Evolutionary conservation across 2,113 vertebrate genomes (phyloP).

Genomic region (Pedionomus torquatus): DNA sequence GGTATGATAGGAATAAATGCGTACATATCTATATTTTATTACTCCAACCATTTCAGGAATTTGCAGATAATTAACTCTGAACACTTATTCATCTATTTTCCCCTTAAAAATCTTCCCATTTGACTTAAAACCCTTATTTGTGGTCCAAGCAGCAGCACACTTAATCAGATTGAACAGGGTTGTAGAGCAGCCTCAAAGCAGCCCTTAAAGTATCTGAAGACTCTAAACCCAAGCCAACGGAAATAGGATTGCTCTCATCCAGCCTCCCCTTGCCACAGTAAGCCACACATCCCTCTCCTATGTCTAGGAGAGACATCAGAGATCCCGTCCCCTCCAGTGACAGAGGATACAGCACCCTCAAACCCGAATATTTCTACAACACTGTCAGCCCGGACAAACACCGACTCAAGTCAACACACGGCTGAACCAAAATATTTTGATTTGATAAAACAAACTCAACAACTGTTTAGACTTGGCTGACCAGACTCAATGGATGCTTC

Average conservation of each 20-base stretch:
- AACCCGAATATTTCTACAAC: not conserved
- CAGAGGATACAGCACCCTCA: not conserved
- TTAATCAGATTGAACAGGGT: not conserved
- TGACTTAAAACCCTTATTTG: not conserved
- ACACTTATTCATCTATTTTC: not conserved
- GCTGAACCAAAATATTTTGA: constrained; percentile 41
- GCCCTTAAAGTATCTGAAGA: not conserved
- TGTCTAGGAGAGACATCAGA: not conserved
- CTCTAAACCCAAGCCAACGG: not conserved
- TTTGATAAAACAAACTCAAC: constrained; percentile 51
- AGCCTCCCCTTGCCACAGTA: not conserved
- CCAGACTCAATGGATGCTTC: not conserved
- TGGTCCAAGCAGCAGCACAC: not conserved
- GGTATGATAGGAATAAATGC: not conserved
- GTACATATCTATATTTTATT: constrained; percentile 3
- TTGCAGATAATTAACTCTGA: constrained; percentile 20
- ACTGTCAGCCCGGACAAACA: constrained; percentile 6
- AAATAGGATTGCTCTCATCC: not conserved
- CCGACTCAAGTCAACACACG: not conserved
- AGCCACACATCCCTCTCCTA: fast-evolving
- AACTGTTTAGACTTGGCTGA: constrained; percentile 14
- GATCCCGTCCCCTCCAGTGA: not conserved
- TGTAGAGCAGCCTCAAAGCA: not conserved
- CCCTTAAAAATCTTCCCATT: not conserved
- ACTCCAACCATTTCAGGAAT: not conserved